These are phyloP conservation scores for Megaceryle maxima DNA, from an alignment of 2,113 vertebrate genomes.

Conservation along the genomic window DNA sequence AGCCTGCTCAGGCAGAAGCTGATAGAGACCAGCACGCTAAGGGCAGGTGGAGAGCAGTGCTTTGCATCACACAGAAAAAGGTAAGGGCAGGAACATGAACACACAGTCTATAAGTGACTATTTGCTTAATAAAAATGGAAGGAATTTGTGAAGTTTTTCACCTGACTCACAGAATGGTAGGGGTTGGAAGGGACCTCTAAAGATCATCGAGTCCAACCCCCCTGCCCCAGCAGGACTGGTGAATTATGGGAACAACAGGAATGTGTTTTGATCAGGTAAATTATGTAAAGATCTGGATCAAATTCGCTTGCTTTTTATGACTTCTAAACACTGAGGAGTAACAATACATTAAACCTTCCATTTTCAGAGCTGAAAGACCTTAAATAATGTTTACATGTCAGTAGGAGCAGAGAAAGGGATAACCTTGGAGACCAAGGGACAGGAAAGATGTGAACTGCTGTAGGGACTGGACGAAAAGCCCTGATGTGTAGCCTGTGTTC, in stretches of 20 bases:
- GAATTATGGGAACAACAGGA: too few species aligned
- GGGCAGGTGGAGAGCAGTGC: not conserved
- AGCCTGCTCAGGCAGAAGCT: not conserved
- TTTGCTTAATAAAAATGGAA: not conserved
- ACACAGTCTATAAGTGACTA: not conserved
- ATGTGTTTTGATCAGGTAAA: too few species aligned
- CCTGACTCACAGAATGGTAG: too few species aligned
- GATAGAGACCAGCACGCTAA: not conserved
- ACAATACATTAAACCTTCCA: not conserved
- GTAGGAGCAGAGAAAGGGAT: not conserved
- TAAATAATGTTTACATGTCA: not conserved
- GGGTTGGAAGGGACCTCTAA: too few species aligned
- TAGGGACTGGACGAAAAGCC: not conserved
- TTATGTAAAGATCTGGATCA: not conserved
- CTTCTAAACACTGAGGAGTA: not conserved
- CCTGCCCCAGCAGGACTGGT: too few species aligned
- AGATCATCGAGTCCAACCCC: too few species aligned
- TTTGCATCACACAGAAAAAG: not conserved
- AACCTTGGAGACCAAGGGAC: not conserved
- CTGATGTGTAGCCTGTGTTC: not conserved
- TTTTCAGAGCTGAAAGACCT: not conserved
- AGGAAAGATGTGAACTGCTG: not conserved
- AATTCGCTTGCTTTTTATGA: not conserved
- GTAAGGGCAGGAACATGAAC: not conserved
- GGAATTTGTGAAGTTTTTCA: not conserved